Evolutionary conservation across 2,113 vertebrate genomes (phyloP).

Genomic region (Brienomyrus brachyistius): DNA sequence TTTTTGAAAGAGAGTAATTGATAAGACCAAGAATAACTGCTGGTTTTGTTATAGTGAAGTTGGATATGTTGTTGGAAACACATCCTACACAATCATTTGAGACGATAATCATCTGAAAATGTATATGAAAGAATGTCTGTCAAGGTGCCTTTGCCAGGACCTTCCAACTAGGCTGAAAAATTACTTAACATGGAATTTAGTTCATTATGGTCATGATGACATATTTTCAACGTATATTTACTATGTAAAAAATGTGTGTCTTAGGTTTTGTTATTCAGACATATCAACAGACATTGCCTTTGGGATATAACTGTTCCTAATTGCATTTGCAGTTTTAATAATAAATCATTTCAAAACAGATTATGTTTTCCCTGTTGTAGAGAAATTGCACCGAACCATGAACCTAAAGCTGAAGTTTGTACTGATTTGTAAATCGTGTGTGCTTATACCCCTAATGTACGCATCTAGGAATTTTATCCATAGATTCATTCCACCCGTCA

Average conservation of each 20-base stretch:
- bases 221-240: too few species aligned
- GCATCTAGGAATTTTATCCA: background rate
- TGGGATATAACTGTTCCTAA: background rate
- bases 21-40: background rate
- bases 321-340: background rate
- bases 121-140: background rate
- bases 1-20: background rate
- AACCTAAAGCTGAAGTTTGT: background rate
- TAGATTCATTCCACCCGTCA: background rate
- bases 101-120: background rate
- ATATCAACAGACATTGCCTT: background rate
- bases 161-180: background rate
- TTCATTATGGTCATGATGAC: too few species aligned
- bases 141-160: background rate
- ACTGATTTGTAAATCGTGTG: background rate
- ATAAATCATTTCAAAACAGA: background rate
- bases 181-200: too few species aligned
- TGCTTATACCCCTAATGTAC: background rate
- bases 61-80: background rate
- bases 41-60: background rate
- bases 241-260: too few species aligned
- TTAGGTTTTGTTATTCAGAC: too few species aligned
- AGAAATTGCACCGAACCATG: background rate
- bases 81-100: background rate
- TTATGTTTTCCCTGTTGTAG: background rate